These are phyloP conservation scores for Diloba caeruleocephala DNA, from an alignment of 2,888 invertebrate species.

Conservation along the genomic window DNA sequence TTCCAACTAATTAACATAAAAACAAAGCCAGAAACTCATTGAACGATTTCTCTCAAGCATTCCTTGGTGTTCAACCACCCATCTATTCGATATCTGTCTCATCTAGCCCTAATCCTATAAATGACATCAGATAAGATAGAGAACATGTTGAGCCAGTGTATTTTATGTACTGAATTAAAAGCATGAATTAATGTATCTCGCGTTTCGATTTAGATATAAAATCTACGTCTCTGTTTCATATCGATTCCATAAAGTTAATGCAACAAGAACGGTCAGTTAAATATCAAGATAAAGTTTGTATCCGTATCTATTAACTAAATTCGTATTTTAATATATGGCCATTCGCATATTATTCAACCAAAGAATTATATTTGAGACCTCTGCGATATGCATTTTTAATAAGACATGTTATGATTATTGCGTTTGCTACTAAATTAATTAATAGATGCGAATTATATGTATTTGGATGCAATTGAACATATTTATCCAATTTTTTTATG, in stretches of 20 bases:
- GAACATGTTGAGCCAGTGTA: conserved; percentile 62
- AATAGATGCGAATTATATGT: too few relatives aligned
- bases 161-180: conserved; percentile 68
- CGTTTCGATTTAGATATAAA: conserved; percentile 62
- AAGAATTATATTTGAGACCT: too few relatives aligned
- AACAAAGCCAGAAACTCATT: conserved; percentile 85
- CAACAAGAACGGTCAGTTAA: conserved; percentile 36
- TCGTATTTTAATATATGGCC: too few relatives aligned
- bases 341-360: too few relatives aligned
- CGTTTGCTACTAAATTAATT: too few relatives aligned
- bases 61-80: conserved; percentile 79
- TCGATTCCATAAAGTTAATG: conserved; percentile 54
- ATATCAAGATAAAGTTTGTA: conserved; percentile 6
- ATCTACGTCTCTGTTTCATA: conserved; percentile 57
- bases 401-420: too few relatives aligned
- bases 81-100: conserved; percentile 81
- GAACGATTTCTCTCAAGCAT: conserved; percentile 83
- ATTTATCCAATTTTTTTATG: conserved; percentile 9
- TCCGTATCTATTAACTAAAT: not conserved
- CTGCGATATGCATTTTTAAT: too few relatives aligned
- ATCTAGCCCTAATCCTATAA: conserved; percentile 87
- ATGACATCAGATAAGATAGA: conserved; percentile 85
- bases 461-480: not conserved
- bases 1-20: conserved; percentile 83
- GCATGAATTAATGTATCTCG: conserved; percentile 62